Percentiles rank a stretch among this genome's conserved stretches.
phyloP scores from a whole-genome alignment of 1,140 invertebrate species.

The Euura lappo region DNA sequence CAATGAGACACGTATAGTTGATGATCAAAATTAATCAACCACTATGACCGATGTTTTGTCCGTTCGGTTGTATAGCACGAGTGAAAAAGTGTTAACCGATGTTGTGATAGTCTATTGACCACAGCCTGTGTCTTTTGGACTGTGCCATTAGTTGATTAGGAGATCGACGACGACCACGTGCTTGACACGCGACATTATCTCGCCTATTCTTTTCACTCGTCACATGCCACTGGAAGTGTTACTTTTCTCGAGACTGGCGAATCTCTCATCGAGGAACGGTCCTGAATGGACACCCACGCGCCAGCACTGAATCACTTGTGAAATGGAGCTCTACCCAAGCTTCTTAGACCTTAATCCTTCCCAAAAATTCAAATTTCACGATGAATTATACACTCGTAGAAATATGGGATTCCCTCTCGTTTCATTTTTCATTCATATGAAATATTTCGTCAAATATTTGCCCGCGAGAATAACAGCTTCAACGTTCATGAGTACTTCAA shows the following conservation, averaged over 20 bases:
- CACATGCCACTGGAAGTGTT: neutral
- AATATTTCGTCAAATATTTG: neutral
- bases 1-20: too few species aligned
- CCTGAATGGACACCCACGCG: neutral
- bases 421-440: neutral
- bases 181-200: neutral
- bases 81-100: neutral
- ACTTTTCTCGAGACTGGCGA: neutral
- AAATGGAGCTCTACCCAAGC: neutral
- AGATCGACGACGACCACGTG: neutral
- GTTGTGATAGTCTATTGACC: neutral
- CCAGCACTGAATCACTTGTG: neutral
- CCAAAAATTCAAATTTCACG: neutral
- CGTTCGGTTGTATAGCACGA: neutral
- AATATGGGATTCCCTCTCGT: neutral
- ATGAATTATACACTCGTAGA: neutral
- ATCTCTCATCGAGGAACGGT: neutral
- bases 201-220: too few species aligned
- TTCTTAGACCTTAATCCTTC: neutral
- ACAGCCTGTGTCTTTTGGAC: neutral
- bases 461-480: too few species aligned
- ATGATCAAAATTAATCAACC: neutral
- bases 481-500: too few species aligned
- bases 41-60: neutral
- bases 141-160: neutral